These are phyloP conservation scores for Chrysogorgia sp. DNA, from an alignment of 92 coral and sea anemone genomes.

Conservation along the genomic window DNA sequence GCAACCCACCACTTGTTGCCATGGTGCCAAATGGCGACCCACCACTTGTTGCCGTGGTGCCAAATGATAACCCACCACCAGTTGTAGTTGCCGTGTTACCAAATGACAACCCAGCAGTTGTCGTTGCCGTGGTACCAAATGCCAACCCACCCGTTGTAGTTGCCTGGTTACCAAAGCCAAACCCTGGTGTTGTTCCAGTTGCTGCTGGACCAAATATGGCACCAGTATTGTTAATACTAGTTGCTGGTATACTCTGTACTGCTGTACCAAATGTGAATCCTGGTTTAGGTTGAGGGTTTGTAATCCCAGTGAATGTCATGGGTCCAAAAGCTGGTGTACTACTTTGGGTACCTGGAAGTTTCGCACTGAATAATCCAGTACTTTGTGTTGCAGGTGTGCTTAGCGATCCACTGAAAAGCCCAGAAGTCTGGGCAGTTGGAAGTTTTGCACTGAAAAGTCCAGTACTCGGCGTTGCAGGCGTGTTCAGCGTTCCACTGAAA, in stretches of 20 bases:
- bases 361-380: conserved; percentile 8
- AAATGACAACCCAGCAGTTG: conserved; percentile 50
- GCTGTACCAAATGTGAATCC: not conserved
- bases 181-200: not conserved
- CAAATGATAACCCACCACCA: conserved; percentile 21
- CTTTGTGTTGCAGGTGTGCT: not conserved
- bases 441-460: conserved; percentile 6
- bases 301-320: not conserved
- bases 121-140: not conserved
- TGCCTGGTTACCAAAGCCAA: no score
- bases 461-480: conserved; percentile 6
- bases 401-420: not conserved
- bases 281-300: not conserved
- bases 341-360: not conserved
- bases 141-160: not conserved
- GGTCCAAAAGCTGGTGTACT: not conserved
- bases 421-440: not conserved
- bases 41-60: conserved; percentile 27
- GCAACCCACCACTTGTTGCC: not conserved
- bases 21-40: not conserved
- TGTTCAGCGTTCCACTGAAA: not conserved
- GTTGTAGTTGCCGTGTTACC: conserved; percentile 27
- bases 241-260: not conserved
- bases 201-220: conserved; percentile 17
- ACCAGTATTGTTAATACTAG: not conserved